Percentiles rank a stretch among this genome's conserved stretches.
phyloP scores from a whole-genome alignment of 2,888 invertebrate genomes.

The Leptopterna dolabrata region DNA sequence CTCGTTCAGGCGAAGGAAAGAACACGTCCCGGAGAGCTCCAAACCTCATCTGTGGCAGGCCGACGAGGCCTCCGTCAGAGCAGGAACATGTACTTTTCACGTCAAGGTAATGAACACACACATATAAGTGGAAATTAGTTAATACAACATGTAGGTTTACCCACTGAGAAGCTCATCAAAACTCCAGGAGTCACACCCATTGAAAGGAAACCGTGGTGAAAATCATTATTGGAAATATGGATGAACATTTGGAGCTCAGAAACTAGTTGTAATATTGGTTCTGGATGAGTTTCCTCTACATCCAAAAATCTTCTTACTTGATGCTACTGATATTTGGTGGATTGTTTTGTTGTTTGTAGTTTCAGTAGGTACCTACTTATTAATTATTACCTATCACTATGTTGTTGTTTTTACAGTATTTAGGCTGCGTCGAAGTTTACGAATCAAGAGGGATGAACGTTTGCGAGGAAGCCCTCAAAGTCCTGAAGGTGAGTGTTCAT shows the following conservation, averaged over 20 bases:
- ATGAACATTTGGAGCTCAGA: no score
- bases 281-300: no score
- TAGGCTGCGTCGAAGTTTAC: constrained; percentile 99
- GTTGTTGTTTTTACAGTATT: constrained; percentile 75
- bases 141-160: neutral
- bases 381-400: no score
- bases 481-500: constrained; percentile 83
- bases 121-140: neutral
- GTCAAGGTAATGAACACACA: constrained; percentile 79
- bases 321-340: no score
- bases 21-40: constrained; percentile 88
- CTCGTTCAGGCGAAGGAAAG: constrained; percentile 93
- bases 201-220: no score
- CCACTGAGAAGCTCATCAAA: neutral
- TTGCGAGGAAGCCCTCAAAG: constrained; percentile 98
- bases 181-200: no score
- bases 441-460: constrained; percentile 99
- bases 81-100: constrained; percentile 95
- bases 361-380: no score
- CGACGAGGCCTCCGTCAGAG: constrained; percentile 95
- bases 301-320: no score
- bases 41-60: constrained; percentile 99
- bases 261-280: no score
- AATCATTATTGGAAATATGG: no score
- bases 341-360: no score